Conservation (phyloP, 2,113 vertebrate genomes). For the Ailurus styani region DNA sequence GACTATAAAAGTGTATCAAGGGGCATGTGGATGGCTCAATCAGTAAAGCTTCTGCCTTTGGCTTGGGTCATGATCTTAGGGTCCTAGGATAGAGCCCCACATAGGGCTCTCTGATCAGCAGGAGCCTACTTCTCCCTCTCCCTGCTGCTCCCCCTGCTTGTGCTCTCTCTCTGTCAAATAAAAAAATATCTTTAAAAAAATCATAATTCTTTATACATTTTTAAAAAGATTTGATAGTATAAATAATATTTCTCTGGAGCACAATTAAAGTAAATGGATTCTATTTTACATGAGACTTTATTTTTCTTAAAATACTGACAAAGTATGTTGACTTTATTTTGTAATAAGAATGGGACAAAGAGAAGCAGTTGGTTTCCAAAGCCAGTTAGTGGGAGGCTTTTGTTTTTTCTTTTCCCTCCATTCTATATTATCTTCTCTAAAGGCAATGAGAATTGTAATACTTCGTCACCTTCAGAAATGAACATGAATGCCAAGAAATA, state of each 20-base stretch:
- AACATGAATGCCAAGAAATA: slow-evolving; percentile 45
- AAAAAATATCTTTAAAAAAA: no score
- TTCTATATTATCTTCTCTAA: slow-evolving; percentile 20
- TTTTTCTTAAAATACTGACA: neutral
- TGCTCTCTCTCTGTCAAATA: no score
- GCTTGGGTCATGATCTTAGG: no score
- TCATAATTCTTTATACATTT: no score
- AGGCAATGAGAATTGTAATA: neutral
- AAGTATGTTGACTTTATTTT: neutral
- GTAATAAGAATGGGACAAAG: neutral
- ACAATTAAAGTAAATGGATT: neutral
- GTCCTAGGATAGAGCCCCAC: no score
- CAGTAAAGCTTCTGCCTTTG: no score
- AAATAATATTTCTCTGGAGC: neutral
- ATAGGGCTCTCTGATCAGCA: no score
- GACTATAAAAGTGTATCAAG: no score
- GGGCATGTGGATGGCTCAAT: no score
- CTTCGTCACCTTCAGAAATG: slow-evolving; percentile 33
- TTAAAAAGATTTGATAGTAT: no score
- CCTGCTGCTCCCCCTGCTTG: no score
- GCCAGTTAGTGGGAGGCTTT: neutral
- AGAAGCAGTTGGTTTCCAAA: neutral
- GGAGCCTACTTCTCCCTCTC: no score
- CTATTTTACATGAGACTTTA: neutral
- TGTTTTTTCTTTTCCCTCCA: neutral